A percentile compares a stretch with the other conserved stretches of the same genome.
These are phyloP conservation scores for Cataglyphis hispanica DNA, from an alignment of 1,140 invertebrate species.

Conservation along the genomic window DNA sequence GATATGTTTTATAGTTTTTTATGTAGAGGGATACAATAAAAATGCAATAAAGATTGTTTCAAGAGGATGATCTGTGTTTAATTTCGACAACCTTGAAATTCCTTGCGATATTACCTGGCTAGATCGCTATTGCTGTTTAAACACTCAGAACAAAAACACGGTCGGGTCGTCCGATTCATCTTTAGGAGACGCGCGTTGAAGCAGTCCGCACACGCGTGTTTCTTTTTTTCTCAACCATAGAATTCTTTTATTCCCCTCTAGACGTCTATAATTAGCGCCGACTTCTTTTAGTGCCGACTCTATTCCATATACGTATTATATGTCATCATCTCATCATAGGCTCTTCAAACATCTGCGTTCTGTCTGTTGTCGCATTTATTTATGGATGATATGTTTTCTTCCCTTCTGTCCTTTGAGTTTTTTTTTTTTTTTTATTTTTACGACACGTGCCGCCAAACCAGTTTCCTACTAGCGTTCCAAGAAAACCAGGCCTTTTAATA, in stretches of 20 bases:
- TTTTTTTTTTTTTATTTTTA: slow-evolving; percentile 40
- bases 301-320: background rate
- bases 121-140: background rate
- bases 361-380: slow-evolving; percentile 45
- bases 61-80: background rate
- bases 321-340: slow-evolving; percentile 41
- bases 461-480: slow-evolving; percentile 39
- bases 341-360: slow-evolving; percentile 33
- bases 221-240: background rate
- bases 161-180: background rate
- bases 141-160: background rate
- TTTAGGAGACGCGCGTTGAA: slow-evolving; percentile 8
- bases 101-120: background rate
- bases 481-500: slow-evolving; percentile 48
- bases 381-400: background rate
- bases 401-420: background rate
- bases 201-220: background rate
- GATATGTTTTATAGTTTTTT: too few species aligned
- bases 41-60: slow-evolving; percentile 1
- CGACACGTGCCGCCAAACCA: slow-evolving; percentile 59
- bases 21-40: too few species aligned
- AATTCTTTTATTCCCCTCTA: slow-evolving; percentile 1
- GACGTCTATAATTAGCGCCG: slow-evolving; percentile 16
- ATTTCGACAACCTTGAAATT: slow-evolving; percentile 14
- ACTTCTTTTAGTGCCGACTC: slow-evolving; percentile 13